Percentiles rank a stretch among this genome's conserved stretches.
These are phyloP conservation scores for Luehdorfia chinensis DNA, from an alignment of 1,140 invertebrate species.

Conservation along the genomic window DNA sequence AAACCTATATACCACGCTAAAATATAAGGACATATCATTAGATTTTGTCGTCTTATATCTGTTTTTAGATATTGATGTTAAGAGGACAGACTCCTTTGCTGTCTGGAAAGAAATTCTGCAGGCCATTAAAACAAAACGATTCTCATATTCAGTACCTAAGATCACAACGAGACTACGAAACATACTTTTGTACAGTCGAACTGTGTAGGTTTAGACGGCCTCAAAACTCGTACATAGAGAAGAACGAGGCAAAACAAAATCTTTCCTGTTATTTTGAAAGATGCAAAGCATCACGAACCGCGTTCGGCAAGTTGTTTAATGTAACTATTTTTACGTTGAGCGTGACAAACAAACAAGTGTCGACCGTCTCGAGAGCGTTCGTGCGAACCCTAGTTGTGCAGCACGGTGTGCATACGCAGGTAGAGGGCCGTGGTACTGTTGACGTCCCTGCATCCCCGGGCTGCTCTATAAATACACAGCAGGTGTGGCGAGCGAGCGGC, in stretches of 20 bases:
- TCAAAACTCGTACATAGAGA: neutral
- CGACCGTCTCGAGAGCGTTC: constrained; percentile 30
- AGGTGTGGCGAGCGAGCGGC: constrained; percentile 62
- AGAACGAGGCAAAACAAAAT: constrained; percentile 12
- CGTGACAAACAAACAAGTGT: constrained; percentile 55
- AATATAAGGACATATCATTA: too few relatives aligned
- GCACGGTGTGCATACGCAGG: constrained; percentile 29
- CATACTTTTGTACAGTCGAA: too few relatives aligned
- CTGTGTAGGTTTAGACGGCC: too few relatives aligned
- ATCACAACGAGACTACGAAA: too few relatives aligned
- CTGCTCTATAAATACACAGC: constrained; percentile 72
- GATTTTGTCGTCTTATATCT: too few relatives aligned
- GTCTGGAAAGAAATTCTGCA: too few relatives aligned
- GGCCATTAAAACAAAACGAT: too few relatives aligned
- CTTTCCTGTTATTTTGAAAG: constrained; percentile 18
- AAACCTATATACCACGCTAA: too few relatives aligned
- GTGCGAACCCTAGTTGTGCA: constrained; percentile 24
- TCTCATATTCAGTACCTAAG: too few relatives aligned
- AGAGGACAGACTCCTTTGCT: too few relatives aligned
- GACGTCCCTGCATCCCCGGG: constrained; percentile 63
- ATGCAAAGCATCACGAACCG: constrained; percentile 9
- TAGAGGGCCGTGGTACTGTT: constrained; percentile 46
- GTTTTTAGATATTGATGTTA: too few relatives aligned
- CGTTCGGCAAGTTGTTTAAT: constrained; percentile 25
- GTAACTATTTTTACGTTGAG: constrained; percentile 56